Conservation (phyloP, 2,888 invertebrate genomes). For the Andricus quercusramuli region DNA sequence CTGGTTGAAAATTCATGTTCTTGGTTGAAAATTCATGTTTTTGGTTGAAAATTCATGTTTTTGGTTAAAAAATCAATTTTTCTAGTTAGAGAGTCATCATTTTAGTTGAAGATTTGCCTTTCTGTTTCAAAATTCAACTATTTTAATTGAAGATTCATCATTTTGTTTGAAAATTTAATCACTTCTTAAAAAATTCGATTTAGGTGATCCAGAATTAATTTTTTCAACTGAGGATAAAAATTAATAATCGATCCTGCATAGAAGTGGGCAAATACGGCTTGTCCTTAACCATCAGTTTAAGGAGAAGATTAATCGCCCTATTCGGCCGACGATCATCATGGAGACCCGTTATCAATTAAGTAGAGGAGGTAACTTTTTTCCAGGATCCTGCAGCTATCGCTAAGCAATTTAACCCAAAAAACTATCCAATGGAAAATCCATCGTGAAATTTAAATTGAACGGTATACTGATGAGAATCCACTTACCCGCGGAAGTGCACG, state of each 20-base stretch:
- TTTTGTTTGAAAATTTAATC: too few species aligned
- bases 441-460: slow-evolving; percentile 59
- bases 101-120: too few species aligned
- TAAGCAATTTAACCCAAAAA: slow-evolving; percentile 53
- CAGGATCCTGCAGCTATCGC: background rate
- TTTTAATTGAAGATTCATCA: too few species aligned
- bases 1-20: too few species aligned
- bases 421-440: slow-evolving; percentile 60
- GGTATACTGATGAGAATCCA: slow-evolving; percentile 57
- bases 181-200: too few species aligned
- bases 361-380: background rate
- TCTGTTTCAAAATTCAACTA: too few species aligned
- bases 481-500: slow-evolving; percentile 57
- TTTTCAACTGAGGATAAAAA: background rate
- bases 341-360: slow-evolving; percentile 56
- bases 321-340: background rate
- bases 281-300: slow-evolving; percentile 15
- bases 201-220: too few species aligned
- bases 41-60: too few species aligned
- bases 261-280: background rate
- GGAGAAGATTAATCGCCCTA: slow-evolving; percentile 15
- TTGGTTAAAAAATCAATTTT: too few species aligned
- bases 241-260: background rate
- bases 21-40: too few species aligned
- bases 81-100: too few species aligned